phyloP scores from a whole-genome alignment of 2,888 invertebrate genomes.

The Epistrophella euchroma region DNA sequence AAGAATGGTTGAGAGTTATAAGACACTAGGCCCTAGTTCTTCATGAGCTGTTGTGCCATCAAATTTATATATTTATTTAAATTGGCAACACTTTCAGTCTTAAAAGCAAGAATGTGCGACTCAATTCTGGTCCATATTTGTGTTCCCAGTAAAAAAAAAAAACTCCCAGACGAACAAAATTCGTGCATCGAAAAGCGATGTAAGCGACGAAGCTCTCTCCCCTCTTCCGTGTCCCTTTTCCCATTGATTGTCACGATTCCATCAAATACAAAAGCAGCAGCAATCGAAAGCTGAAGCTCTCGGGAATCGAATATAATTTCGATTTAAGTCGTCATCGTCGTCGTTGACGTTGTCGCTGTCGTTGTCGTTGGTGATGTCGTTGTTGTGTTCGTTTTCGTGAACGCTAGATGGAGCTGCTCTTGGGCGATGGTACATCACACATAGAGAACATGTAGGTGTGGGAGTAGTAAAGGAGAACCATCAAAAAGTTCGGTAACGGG shows the following conservation, averaged over 20 bases:
- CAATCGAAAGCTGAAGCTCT: conserved; percentile 71
- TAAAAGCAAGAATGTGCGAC: background rate
- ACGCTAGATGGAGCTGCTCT: conserved; percentile 40
- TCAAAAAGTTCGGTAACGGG: conserved; percentile 38
- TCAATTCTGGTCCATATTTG: background rate
- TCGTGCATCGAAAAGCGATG: conserved; percentile 43
- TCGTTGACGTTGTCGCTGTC: conserved; percentile 37
- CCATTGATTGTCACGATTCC: conserved; percentile 57
- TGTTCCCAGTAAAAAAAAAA: background rate
- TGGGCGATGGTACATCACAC: conserved; percentile 27
- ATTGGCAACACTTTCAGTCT: background rate
- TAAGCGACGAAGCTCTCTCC: conserved; percentile 44
- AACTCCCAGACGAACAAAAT: conserved; percentile 23
- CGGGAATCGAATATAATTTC: conserved; percentile 75
- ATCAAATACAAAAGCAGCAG: conserved; percentile 64
- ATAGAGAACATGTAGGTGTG: background rate
- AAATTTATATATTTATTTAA: no score
- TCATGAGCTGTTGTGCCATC: no score
- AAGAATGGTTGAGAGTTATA: no score
- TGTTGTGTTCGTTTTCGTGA: conserved; percentile 38
- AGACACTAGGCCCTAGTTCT: no score
- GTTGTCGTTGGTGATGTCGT: conserved; percentile 24
- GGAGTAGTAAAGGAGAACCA: background rate
- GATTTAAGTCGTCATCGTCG: conserved; percentile 54
- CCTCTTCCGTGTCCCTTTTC: conserved; percentile 36